Evolutionary conservation across 1,140 invertebrate species (phyloP).

Genomic region (Cydia amplana): DNA sequence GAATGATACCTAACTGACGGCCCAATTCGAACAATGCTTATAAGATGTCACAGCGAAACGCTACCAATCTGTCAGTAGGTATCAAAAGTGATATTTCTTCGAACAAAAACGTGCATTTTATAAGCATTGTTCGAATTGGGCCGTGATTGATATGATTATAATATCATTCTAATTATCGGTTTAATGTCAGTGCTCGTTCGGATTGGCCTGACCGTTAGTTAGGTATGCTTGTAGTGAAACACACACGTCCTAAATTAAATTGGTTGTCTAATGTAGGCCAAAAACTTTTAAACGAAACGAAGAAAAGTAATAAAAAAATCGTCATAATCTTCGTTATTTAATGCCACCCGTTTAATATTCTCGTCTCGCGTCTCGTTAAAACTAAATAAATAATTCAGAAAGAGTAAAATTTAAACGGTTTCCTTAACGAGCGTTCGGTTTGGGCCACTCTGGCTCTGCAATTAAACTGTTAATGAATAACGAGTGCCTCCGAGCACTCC

Average conservation of each 20-base stretch:
- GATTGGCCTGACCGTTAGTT: too few species aligned
- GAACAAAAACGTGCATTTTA: too few species aligned
- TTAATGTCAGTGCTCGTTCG: too few species aligned
- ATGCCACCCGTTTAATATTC: background rate
- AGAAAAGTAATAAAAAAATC: constrained; percentile 8
- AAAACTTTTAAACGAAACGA: background rate
- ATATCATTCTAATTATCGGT: too few species aligned
- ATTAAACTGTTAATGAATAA: constrained; percentile 36
- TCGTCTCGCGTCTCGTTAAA: background rate
- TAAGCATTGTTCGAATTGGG: too few species aligned
- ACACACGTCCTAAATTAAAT: background rate
- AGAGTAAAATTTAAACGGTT: constrained; percentile 34
- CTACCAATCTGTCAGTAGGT: too few species aligned
- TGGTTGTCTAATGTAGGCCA: background rate
- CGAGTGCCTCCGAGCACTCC: background rate
- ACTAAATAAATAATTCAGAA: constrained; percentile 38
- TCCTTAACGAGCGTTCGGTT: constrained; percentile 33
- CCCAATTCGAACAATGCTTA: too few species aligned
- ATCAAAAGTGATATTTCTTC: too few species aligned
- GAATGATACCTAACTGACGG: too few species aligned
- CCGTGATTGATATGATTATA: too few species aligned
- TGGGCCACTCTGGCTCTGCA: constrained; percentile 26
- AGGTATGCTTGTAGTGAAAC: background rate
- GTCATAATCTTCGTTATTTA: constrained; percentile 3
- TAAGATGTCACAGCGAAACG: too few species aligned